Conservation (phyloP, 2,797 vertebrate species). For the Pitangus sulphuratus region DNA sequence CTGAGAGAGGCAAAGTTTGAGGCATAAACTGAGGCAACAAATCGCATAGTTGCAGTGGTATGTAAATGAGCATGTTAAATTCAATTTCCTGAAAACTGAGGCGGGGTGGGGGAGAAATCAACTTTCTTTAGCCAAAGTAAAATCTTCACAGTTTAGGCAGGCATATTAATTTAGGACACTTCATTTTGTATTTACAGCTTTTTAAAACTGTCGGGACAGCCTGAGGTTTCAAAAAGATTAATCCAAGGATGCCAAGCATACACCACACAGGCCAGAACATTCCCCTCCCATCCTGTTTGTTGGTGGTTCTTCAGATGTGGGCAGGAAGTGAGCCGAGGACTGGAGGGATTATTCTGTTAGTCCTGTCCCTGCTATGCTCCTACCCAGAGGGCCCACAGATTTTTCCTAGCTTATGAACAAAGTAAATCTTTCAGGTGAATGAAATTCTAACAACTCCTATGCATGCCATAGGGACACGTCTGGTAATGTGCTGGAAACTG, state of each 20-base stretch:
- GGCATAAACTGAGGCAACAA: neutral
- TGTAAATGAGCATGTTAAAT: neutral
- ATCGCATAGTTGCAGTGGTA: neutral
- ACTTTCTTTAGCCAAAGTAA: neutral
- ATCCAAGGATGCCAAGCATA: neutral
- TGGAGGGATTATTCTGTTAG: neutral
- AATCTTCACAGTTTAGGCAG: neutral
- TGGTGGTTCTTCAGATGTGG: conserved; percentile 37
- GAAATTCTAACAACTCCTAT: neutral
- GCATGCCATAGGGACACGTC: neutral
- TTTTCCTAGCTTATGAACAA: neutral
- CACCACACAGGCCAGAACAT: neutral
- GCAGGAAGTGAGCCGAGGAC: neutral
- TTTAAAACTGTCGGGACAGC: neutral
- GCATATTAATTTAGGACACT: neutral
- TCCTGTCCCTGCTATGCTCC: neutral
- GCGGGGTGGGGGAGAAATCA: accelerated
- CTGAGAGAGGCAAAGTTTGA: neutral
- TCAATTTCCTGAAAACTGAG: neutral
- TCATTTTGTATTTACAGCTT: neutral
- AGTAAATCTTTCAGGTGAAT: neutral
- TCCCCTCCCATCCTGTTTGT: neutral
- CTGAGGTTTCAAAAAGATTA: conserved; percentile 34
- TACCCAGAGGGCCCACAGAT: neutral
- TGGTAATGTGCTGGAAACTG: neutral